Evolutionary conservation across 2,113 vertebrate genomes (phyloP), one percentile per base, ranked within the genome.

Genomic region (Pagrus major): DNA sequence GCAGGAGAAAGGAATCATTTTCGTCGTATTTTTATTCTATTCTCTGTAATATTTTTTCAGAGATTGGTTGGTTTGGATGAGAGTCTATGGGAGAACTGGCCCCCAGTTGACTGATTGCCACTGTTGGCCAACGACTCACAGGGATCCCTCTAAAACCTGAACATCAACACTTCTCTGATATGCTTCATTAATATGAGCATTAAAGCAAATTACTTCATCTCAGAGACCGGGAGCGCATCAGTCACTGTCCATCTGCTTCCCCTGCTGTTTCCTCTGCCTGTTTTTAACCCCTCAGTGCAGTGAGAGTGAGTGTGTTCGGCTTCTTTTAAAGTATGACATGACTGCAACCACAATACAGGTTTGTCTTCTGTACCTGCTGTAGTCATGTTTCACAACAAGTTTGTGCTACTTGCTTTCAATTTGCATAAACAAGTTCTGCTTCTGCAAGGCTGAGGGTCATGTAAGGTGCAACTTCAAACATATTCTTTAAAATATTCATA

Each of bases 171-270:
- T 74, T 86, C 64, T 69, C 78, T 78, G 88, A 76, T 90, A 80
- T 31, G 83, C 87, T 81, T 88, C 76, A 88, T 91, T 91, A 86
- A 84, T 70, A 74, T 21, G 10, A 67, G 73, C 75, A 56, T 80
- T 79, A 84, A 76, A 84, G 72, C 79, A 80, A 72, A 89, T 92
- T 47, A 85, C 87, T 86, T 93, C 77, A 92, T 87, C 73, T 58
- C 29, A 33, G 5, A 60, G 69, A 83, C 8, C 20, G 7, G 23
- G 18, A 63, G 29, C 4, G 39, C 81, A 90, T 89, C 86, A 27
- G 76, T 89, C 87, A 86, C 70, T 83, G 75, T 83, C 80, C 66
- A 61, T 25, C 18, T 23, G 66, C 73, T 77, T 88, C 83, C 56
- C 52, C 52, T 71, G 16, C 37, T 6, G 14, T 76, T 87, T 80